A percentile compares a stretch with the other conserved stretches of the same genome.
Evolutionary conservation across 2,113 vertebrate species (phyloP).

Genomic region (Smithornis capensis): DNA sequence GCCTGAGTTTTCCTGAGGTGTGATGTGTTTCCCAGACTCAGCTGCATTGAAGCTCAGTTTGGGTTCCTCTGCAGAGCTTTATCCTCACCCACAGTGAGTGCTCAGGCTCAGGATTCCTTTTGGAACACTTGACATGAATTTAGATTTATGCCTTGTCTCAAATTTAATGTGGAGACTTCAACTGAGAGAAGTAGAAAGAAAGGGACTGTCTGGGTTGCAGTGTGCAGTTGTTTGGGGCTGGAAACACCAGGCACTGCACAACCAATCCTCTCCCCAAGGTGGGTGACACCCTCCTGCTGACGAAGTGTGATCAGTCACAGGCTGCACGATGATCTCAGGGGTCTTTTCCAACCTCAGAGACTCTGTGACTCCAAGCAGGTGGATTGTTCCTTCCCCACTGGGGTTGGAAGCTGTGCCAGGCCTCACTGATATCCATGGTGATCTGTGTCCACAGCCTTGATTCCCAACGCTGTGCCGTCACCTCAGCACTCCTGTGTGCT

Average conservation of each 20-base stretch:
- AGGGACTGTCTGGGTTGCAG: neutral
- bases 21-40: neutral
- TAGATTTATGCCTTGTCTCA: neutral
- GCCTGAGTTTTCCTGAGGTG: neutral
- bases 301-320: neutral
- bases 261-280: accelerated
- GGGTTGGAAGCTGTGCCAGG: neutral
- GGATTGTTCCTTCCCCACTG: neutral
- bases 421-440: too few relatives aligned
- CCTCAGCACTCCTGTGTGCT: neutral
- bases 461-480: neutral
- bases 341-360: accelerated
- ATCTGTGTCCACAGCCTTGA: neutral
- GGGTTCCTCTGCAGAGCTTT: neutral
- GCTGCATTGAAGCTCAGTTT: neutral
- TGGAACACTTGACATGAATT: neutral
- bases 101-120: neutral
- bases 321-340: neutral
- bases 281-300: accelerated
- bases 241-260: neutral
- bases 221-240: neutral
- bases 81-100: neutral
- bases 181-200: neutral
- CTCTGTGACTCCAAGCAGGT: neutral
- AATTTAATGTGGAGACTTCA: neutral